These are phyloP conservation scores for Limnephilus marmoratus DNA, from an alignment of 2,888 invertebrate species.

Conservation along the genomic window DNA sequence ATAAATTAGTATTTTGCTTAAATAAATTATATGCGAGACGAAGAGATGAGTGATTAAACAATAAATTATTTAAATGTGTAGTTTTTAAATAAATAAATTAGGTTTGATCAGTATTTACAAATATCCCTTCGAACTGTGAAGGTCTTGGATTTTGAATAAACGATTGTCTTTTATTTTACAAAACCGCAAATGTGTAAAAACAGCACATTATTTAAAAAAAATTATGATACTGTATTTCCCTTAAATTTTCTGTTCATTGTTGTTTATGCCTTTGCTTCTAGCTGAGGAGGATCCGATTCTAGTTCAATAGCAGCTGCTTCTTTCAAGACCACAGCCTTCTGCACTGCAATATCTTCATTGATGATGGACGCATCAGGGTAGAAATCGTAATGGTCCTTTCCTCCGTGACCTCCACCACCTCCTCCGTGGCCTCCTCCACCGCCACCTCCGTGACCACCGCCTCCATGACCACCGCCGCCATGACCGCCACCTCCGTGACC, in stretches of 20 bases:
- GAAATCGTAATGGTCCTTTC: conserved; percentile 23
- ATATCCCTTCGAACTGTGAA: neutral
- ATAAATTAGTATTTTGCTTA: neutral
- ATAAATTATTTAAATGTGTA: neutral
- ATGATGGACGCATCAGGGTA: conserved; percentile 56
- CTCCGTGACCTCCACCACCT: conserved; percentile 44
- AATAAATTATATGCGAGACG: neutral
- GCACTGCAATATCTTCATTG: conserved; percentile 53
- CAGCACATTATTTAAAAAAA: neutral
- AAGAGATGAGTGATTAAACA: neutral
- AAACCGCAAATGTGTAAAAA: neutral
- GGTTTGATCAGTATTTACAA: neutral
- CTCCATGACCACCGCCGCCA: conserved; percentile 45
- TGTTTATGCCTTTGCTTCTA: neutral
- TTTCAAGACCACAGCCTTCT: conserved; percentile 54
- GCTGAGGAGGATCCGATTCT: conserved; percentile 19
- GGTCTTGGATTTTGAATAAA: neutral
- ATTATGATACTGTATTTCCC: neutral
- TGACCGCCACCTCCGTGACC: conserved; percentile 53
- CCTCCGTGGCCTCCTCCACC: conserved; percentile 44
- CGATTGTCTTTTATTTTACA: neutral
- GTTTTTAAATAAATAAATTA: neutral
- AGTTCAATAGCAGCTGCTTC: conserved; percentile 9
- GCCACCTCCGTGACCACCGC: conserved; percentile 49
- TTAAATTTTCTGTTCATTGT: neutral